A percentile compares a stretch with the other conserved stretches of the same genome.
Conservation (phyloP, 2,888 invertebrate genomes). For the Peribatodes rhomboidaria region DNA sequence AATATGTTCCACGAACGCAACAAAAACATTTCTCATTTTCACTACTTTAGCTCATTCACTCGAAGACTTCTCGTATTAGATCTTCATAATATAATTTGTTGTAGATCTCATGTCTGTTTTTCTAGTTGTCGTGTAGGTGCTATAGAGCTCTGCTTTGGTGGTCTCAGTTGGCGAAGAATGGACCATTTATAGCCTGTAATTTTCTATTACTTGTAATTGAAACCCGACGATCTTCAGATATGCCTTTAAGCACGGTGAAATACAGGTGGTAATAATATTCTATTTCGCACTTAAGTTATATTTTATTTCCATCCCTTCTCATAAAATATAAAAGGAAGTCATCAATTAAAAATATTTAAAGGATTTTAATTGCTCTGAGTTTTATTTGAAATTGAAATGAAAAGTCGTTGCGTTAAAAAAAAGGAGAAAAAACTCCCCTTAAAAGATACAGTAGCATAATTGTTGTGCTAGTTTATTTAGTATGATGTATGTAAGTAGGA, state of each 20-base stretch:
- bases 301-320: background rate
- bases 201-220: conserved; percentile 70
- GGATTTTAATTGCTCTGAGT: background rate
- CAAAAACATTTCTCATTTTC: conserved; percentile 43
- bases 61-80: conserved; percentile 29
- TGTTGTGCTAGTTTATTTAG: conserved; percentile 45
- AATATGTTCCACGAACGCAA: conserved; percentile 46
- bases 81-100: background rate
- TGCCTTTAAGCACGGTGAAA: conserved; percentile 60
- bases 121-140: background rate
- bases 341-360: background rate
- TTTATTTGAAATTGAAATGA: background rate
- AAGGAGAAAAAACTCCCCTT: background rate
- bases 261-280: conserved; percentile 54
- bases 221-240: conserved; percentile 61
- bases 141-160: conserved; percentile 58
- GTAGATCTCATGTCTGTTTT: conserved; percentile 20
- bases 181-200: conserved; percentile 69
- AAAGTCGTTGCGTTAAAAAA: background rate
- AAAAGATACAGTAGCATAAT: conserved; percentile 1
- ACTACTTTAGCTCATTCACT: conserved; percentile 28
- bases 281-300: conserved; percentile 13
- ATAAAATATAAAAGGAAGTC: background rate
- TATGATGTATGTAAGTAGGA: conserved; percentile 81
- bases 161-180: conserved; percentile 65